Base-by-base conservation (phyloP, 2,113 vertebrate genomes). In the Oreochromis spilurus region DNA sequence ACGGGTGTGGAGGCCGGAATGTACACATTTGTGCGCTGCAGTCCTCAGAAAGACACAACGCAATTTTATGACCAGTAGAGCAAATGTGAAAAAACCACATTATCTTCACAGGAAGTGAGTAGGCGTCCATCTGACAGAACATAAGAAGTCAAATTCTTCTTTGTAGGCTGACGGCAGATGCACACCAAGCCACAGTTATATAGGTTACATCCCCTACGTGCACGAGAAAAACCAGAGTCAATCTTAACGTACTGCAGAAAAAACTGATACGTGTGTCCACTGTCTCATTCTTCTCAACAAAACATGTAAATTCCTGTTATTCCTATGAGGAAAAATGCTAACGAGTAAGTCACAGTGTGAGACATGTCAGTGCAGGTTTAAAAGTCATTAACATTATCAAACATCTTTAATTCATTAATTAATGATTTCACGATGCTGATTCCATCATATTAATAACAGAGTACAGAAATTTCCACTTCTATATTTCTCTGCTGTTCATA, bases 31-130 rank as follows among this genome's bases (percentile, higher is more conserved):
- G 14, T 62, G 55, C 26, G 31, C 21, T 11, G 21, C 21, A 77
- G 60, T n/a, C 36, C 12, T 84, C 53, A 38, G 14, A 34, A 77
- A 60, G 21, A 80, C 24, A 26, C n/a, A 9, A 7, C 5, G 4
- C 9, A 72, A 19, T 79, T 38, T 16, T 82, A 77, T 79, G 87
- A 38, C 45, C 82, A 79, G 57, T 38, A 3, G 26, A 52, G 38
- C 54, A 70, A 81, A 65, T 13, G 57, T 55, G 26, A 38, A 80
- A 57, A 81, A 83, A 9, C 10, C 38, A 84, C 31, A 62, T 81
- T 29, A 89, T 91, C 75, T 81, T 82, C 77, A 89, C 70, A 92
- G 91, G 91, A 94, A 93, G 87, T 85, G 87, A 88, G 88, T 89
- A 72, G 89, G 88, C 52, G 82, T 87, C 60, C 40, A 85, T 58